Percentiles rank a stretch among this genome's conserved stretches.
phyloP scores from a whole-genome alignment of 2,797 vertebrate species.

The Melanogrammus aeglefinus region DNA sequence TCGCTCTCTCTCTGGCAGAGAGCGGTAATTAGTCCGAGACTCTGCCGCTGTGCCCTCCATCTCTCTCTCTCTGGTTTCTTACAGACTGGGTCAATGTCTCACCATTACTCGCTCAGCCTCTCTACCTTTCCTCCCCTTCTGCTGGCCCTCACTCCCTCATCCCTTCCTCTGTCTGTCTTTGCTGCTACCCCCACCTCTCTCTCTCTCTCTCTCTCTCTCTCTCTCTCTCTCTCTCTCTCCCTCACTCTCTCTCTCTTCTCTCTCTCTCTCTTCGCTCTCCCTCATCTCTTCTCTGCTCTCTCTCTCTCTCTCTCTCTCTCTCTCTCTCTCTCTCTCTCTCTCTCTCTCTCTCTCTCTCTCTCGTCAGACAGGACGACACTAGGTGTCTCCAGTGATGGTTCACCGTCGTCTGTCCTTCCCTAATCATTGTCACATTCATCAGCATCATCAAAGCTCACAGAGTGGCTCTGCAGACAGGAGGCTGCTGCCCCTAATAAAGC shows the following conservation, averaged over 20 bases:
- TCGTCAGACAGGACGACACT: conserved; percentile 82
- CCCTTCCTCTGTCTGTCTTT: background rate
- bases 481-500: conserved; percentile 96
- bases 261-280: conserved; percentile 19
- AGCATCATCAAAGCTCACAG: conserved; percentile 94
- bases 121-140: background rate
- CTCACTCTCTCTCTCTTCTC: background rate
- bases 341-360: conserved; percentile 19
- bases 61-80: background rate
- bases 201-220: background rate
- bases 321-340: conserved; percentile 57
- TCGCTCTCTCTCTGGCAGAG: conserved; percentile 55
- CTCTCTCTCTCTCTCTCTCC: conserved; percentile 25
- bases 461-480: conserved; percentile 96
- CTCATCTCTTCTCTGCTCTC: conserved; percentile 13
- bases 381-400: conserved; percentile 98
- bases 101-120: background rate
- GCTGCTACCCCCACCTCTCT: background rate
- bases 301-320: background rate
- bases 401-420: conserved; percentile 99
- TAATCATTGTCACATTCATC: conserved; percentile 99
- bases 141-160: background rate
- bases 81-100: background rate
- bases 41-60: conserved; percentile 11
- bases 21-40: conserved; percentile 60